Conservation (phyloP, 2,797 vertebrate species). For the Gymnothorax javanicus region DNA sequence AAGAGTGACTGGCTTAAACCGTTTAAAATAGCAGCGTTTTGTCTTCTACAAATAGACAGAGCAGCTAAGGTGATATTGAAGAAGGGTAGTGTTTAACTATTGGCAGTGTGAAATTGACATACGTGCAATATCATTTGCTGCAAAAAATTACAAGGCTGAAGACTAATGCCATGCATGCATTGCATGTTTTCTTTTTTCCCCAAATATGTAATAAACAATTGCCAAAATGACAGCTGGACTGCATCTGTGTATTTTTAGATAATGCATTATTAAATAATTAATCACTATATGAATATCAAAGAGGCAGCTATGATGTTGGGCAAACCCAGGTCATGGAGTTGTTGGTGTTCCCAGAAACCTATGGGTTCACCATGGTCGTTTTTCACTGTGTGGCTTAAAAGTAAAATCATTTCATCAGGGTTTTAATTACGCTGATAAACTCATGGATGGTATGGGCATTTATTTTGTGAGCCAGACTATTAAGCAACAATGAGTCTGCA, state of each 20-base stretch:
- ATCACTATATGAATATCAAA: not conserved
- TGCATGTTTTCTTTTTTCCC: not conserved
- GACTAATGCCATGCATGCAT: not conserved
- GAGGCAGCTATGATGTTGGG: not conserved
- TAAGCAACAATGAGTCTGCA: conserved; percentile 16
- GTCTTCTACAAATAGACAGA: not conserved
- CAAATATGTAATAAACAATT: not conserved
- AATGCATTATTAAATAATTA: not conserved
- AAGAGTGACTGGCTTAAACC: not conserved
- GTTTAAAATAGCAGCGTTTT: not conserved
- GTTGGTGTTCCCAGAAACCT: not conserved
- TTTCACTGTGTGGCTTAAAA: not conserved
- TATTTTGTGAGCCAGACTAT: not conserved
- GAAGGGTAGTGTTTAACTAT: not conserved
- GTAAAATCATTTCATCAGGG: not conserved
- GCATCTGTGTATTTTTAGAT: not conserved
- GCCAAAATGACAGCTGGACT: not conserved
- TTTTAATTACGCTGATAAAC: not conserved
- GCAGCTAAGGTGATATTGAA: not conserved
- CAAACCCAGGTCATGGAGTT: not conserved
- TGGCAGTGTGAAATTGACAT: not conserved
- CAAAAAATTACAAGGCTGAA: not conserved
- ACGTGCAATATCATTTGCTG: not conserved
- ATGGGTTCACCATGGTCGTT: not conserved
- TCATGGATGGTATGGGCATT: not conserved